Evolutionary conservation across 2,797 vertebrate genomes (phyloP).

Genomic region (Pelodytes ibericus): DNA sequence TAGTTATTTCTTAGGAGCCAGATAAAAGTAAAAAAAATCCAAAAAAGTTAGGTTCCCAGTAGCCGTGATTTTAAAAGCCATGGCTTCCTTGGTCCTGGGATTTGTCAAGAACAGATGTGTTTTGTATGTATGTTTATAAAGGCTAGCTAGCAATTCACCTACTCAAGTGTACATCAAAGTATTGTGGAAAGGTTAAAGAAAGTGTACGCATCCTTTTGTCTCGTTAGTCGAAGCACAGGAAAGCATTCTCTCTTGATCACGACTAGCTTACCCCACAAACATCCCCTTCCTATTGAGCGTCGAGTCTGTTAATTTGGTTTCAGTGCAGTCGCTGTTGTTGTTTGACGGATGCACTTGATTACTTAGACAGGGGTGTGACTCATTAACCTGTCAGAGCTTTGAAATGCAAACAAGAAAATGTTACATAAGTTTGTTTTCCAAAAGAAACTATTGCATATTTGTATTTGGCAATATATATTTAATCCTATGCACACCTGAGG

Average conservation of each 20-base stretch:
- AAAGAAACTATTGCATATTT: neutral
- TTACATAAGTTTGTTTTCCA: neutral
- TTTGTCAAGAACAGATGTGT: too few relatives aligned
- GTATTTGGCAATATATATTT: neutral
- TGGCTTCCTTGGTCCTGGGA: too few relatives aligned
- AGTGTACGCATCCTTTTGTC: constrained; percentile 41
- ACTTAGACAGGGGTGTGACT: neutral
- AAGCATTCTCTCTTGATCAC: constrained; percentile 38
- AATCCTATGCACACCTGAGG: too few relatives aligned
- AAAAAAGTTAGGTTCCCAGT: too few relatives aligned
- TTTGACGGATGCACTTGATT: neutral
- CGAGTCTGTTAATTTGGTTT: constrained; percentile 6
- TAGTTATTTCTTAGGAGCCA: too few relatives aligned
- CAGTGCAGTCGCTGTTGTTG: neutral
- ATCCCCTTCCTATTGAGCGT: neutral
- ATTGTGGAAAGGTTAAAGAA: constrained; percentile 12
- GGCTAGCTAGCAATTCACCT: neutral
- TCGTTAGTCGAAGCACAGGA: constrained; percentile 45
- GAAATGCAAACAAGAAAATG: neutral
- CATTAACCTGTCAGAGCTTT: constrained; percentile 19
- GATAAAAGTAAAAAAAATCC: too few relatives aligned
- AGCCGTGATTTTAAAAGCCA: too few relatives aligned
- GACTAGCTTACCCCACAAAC: constrained; percentile 18
- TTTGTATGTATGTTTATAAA: neutral
- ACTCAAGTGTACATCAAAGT: constrained; percentile 38